Percentiles rank a stretch among this genome's conserved stretches.
These are phyloP conservation scores for Notiomystis cincta DNA, from an alignment of 2,113 vertebrate species.

Conservation along the genomic window DNA sequence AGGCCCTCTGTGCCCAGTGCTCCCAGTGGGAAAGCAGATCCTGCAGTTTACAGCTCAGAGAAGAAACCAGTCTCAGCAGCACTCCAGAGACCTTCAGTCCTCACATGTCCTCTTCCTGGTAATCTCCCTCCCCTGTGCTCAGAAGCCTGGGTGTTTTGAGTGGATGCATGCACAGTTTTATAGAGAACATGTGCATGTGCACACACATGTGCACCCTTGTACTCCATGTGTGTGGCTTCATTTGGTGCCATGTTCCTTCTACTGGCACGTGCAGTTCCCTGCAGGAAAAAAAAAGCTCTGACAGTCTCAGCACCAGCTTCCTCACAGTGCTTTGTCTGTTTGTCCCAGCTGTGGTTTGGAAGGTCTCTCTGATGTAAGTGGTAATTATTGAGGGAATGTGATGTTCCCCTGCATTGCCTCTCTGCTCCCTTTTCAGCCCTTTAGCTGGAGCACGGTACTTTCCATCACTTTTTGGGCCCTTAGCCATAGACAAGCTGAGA, in stretches of 20 bases:
- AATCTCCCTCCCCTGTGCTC: background rate
- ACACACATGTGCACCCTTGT: background rate
- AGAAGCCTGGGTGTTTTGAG: background rate
- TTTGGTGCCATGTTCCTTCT: background rate
- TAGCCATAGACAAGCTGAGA: background rate
- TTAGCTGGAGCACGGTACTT: background rate
- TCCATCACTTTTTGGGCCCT: background rate
- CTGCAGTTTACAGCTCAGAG: background rate
- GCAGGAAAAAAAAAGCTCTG: background rate
- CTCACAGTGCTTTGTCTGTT: background rate
- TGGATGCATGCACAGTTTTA: background rate
- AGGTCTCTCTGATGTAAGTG: background rate
- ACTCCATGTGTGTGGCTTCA: background rate
- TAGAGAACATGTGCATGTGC: background rate
- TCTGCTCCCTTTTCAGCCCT: background rate
- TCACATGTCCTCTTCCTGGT: constrained; percentile 11
- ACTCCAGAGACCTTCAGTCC: background rate
- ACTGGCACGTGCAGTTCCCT: background rate
- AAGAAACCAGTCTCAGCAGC: background rate
- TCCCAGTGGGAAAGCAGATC: background rate
- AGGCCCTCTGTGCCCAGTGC: background rate
- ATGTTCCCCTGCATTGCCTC: background rate
- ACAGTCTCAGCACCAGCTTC: background rate
- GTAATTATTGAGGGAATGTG: background rate
- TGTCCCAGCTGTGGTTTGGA: constrained; percentile 10